Evolutionary conservation across 1,140 invertebrate genomes (phyloP).

Genomic region (Magallana ariakensis): DNA sequence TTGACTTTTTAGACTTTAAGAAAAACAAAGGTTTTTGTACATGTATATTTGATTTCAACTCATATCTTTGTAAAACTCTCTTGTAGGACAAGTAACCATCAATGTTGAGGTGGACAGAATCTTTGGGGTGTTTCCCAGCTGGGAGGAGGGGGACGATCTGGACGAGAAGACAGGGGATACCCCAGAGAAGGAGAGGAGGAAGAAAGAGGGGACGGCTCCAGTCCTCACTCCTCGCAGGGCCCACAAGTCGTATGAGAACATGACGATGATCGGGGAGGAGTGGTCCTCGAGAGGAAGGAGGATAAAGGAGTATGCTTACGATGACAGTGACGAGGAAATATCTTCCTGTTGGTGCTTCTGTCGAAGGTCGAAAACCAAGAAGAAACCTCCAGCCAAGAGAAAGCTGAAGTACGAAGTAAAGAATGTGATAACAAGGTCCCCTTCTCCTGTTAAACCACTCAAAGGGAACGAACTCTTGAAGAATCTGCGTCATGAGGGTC

Average conservation of each 20-base stretch:
- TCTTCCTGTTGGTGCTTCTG: slow-evolving; percentile 70
- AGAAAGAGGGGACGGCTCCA: slow-evolving; percentile 40
- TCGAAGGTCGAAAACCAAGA: slow-evolving; percentile 51
- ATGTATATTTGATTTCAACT: too few species aligned
- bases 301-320: slow-evolving; percentile 62
- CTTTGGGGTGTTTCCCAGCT: slow-evolving; percentile 63
- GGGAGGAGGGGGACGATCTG: slow-evolving; percentile 53
- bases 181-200: slow-evolving; percentile 55
- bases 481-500: slow-evolving; percentile 5
- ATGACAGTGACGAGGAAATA: slow-evolving; percentile 60
- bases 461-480: slow-evolving; percentile 10
- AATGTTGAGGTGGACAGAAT: slow-evolving; percentile 65
- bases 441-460: slow-evolving; percentile 3
- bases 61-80: too few species aligned
- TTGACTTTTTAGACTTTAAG: too few species aligned
- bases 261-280: slow-evolving; percentile 61
- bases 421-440: background rate
- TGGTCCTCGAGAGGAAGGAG: slow-evolving; percentile 45
- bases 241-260: slow-evolving; percentile 69
- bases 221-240: slow-evolving; percentile 52
- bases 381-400: slow-evolving; percentile 47
- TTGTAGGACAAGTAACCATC: slow-evolving; percentile 68
- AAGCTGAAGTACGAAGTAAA: slow-evolving; percentile 27
- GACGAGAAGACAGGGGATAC: slow-evolving; percentile 59
- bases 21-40: too few species aligned